phyloP scores from a whole-genome alignment of 2,888 invertebrate species.

The Digitonthophagus gazella region DNA sequence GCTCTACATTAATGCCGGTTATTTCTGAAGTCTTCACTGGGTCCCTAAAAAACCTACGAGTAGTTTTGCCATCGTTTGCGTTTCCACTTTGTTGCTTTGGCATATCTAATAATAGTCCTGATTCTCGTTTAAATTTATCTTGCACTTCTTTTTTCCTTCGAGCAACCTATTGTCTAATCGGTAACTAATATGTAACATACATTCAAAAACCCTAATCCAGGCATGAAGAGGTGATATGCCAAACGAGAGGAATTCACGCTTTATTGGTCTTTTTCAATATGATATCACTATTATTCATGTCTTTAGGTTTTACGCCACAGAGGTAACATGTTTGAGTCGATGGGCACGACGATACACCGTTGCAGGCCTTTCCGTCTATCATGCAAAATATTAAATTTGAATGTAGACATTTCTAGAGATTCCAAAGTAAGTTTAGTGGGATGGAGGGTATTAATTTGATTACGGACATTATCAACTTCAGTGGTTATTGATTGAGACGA shows the following conservation, averaged over 20 bases:
- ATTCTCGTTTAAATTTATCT: slow-evolving; percentile 6
- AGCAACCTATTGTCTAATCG: slow-evolving; percentile 21
- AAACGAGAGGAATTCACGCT: neutral
- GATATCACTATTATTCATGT: neutral
- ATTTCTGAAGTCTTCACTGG: slow-evolving; percentile 4
- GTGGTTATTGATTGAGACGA: neutral
- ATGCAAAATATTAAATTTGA: neutral
- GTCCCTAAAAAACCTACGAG: slow-evolving; percentile 15
- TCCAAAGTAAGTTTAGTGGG: too few relatives aligned
- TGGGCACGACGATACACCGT: neutral
- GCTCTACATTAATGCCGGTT: slow-evolving; percentile 6
- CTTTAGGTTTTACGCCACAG: neutral
- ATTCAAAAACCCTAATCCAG: slow-evolving; percentile 29
- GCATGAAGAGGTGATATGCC: slow-evolving; percentile 24
- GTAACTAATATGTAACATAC: slow-evolving; percentile 25
- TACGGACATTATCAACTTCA: neutral
- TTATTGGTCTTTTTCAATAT: neutral
- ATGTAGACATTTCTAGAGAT: too few relatives aligned
- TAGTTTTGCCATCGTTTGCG: slow-evolving; percentile 32
- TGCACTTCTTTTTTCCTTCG: slow-evolving; percentile 19
- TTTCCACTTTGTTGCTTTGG: too few relatives aligned
- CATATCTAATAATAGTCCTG: slow-evolving; percentile 20
- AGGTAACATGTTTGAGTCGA: slow-evolving; percentile 1
- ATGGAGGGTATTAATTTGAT: neutral
- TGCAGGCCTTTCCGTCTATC: slow-evolving; percentile 3